Evolutionary conservation across 1,140 invertebrate species (phyloP).

Genomic region (Vanessa atalanta): DNA sequence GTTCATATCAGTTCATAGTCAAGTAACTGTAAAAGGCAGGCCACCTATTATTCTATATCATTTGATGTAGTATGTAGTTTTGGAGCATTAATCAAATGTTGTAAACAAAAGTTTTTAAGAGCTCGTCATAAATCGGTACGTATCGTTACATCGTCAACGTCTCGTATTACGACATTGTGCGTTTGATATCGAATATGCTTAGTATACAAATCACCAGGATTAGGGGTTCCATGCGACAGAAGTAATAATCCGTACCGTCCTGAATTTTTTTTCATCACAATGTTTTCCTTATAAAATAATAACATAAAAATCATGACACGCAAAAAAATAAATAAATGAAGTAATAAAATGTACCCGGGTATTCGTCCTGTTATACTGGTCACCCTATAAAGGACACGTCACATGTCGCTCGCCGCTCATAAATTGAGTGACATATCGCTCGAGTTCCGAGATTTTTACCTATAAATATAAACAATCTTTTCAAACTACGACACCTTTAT

Average conservation of each 20-base stretch:
- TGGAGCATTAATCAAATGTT: neutral
- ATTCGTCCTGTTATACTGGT: neutral
- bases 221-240: neutral
- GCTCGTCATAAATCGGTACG: conserved; percentile 6
- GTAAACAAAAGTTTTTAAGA: neutral
- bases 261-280: neutral
- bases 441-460: conserved; percentile 60
- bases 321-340: too few species aligned
- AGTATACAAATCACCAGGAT: conserved; percentile 1
- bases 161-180: conserved; percentile 12
- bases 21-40: neutral
- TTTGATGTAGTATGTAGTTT: neutral
- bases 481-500: conserved; percentile 31
- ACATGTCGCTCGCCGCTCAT: conserved; percentile 57
- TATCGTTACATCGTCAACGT: conserved; percentile 9
- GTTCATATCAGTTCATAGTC: too few species aligned
- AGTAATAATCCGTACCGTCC: neutral
- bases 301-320: too few species aligned
- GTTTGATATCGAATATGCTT: conserved; percentile 15
- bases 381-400: conserved; percentile 40
- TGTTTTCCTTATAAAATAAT: neutral
- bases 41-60: neutral
- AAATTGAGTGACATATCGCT: conserved; percentile 70
- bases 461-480: conserved; percentile 46
- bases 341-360: neutral